phyloP scores from a whole-genome alignment of 2,888 invertebrate genomes.

The Fragum sueziense region DNA sequence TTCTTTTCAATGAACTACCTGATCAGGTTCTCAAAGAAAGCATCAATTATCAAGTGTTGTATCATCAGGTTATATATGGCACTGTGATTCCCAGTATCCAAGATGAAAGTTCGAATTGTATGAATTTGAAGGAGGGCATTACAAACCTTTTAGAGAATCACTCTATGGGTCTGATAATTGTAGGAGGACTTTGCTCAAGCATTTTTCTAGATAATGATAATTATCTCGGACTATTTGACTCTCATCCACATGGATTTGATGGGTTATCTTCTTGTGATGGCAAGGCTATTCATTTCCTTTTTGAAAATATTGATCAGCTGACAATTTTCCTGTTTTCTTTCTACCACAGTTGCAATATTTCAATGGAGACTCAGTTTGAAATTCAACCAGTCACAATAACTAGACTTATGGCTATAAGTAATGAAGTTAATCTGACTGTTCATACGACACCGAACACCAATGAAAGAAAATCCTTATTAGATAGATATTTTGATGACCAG shows the following conservation, averaged over 20 bases:
- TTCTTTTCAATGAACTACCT: no score
- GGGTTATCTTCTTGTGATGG: background rate
- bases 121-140: no score
- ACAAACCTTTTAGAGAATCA: background rate
- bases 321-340: background rate
- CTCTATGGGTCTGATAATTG: background rate
- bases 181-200: background rate
- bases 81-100: no score
- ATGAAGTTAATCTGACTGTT: background rate
- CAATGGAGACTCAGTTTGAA: slow-evolving; percentile 22
- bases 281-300: background rate
- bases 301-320: background rate
- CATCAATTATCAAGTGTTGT: no score
- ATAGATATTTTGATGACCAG: slow-evolving; percentile 5
- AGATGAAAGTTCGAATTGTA: no score
- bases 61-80: no score
- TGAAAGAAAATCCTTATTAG: background rate
- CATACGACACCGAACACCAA: background rate
- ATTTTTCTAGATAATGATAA: background rate
- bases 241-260: background rate
- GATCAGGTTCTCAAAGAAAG: no score
- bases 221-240: background rate
- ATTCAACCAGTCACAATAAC: slow-evolving; percentile 7
- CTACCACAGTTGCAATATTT: slow-evolving; percentile 5
- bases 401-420: background rate